These are phyloP conservation scores for Schlechtendalia chinensis DNA, from an alignment of 1,140 invertebrate genomes.

Conservation along the genomic window DNA sequence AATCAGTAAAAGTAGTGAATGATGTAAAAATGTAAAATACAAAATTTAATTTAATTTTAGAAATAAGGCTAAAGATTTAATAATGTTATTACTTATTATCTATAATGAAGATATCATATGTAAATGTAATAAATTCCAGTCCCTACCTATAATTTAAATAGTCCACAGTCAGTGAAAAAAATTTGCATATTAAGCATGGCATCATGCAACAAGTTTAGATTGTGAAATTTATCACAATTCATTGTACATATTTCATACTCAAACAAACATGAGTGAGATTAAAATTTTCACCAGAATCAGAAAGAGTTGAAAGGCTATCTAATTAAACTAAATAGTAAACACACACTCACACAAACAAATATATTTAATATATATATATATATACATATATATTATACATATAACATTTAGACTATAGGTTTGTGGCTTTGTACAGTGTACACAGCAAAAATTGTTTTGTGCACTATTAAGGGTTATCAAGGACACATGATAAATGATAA, in stretches of 20 bases:
- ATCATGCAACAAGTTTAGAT: conserved; percentile 23
- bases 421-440: not conserved
- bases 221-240: not conserved
- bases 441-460: conserved; percentile 5
- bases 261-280: not conserved
- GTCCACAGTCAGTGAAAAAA: not conserved
- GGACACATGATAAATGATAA: conserved; percentile 44
- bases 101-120: too few relatives aligned
- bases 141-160: conserved; percentile 9
- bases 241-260: not conserved
- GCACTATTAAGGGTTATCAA: conserved; percentile 41
- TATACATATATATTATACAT: not conserved
- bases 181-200: conserved; percentile 31
- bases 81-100: not conserved
- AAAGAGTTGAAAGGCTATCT: conserved; percentile 41
- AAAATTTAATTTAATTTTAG: not conserved
- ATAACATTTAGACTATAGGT: not conserved
- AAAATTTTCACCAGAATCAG: conserved; percentile 3
- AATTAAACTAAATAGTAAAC: not conserved
- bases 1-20: not conserved
- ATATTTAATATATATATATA: not conserved
- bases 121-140: conserved; percentile 3
- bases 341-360: not conserved
- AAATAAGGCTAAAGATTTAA: not conserved
- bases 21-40: not conserved